phyloP scores from a whole-genome alignment of 2,888 invertebrate species.

The Diabrotica balteata region DNA sequence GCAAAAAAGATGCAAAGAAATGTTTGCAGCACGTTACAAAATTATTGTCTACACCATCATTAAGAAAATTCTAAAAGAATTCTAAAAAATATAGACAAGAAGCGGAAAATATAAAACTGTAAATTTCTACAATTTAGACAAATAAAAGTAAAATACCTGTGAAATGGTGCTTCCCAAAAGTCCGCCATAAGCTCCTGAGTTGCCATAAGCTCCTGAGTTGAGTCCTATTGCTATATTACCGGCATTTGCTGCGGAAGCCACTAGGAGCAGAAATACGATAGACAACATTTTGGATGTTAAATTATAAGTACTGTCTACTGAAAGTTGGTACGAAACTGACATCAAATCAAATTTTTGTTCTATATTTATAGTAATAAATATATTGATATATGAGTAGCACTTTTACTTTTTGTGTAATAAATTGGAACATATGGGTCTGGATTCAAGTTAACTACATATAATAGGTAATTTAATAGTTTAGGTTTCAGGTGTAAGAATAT shows the following conservation, averaged over 20 bases:
- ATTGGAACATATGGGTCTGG: not conserved
- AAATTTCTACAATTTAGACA: no score
- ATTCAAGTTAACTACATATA: not conserved
- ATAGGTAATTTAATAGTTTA: not conserved
- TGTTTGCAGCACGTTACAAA: no score
- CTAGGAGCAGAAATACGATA: not conserved
- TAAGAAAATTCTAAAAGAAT: no score
- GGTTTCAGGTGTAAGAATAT: not conserved
- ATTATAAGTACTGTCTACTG: no score
- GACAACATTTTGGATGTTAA: not conserved
- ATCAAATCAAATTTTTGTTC: not conserved
- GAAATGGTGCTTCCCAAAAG: constrained; percentile 9
- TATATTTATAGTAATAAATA: constrained; percentile 4
- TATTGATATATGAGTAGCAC: not conserved
- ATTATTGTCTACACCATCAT: no score
- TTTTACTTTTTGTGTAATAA: not conserved
- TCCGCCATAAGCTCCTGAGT: constrained; percentile 9
- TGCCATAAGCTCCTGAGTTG: constrained; percentile 8
- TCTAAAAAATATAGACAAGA: no score
- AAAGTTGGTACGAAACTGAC: constrained; percentile 1
- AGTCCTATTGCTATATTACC: constrained; percentile 18
- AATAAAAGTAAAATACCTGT: constrained; percentile 7
- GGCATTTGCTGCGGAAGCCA: constrained; percentile 10
- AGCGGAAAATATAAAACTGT: no score
- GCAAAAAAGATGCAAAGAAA: no score